Base-by-base conservation (phyloP, 2,888 invertebrate species). In the Drosophila meridiana region DNA sequence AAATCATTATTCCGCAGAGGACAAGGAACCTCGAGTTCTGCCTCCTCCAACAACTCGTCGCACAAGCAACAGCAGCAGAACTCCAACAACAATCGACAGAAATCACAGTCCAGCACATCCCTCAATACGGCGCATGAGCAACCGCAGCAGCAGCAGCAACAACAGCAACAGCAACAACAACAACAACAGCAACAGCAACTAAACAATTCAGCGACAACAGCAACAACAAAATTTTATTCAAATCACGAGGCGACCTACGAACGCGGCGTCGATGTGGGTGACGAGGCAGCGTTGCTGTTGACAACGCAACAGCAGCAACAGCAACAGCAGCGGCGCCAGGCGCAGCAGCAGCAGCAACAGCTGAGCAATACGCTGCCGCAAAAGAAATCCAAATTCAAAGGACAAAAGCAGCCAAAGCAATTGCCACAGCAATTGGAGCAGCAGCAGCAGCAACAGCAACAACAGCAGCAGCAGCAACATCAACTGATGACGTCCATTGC, bases 1-100 rank as follows among this genome's bases (percentile, higher is more conserved):
- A 97, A 97, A 95, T 97, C 97, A 92, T 95, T 97, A 93, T 97
- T 97, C 94, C 97, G 97, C 94, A 97, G 97, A 96, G 96, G 97
- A 92, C 96, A 96, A 93, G 95, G 94, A 91, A 94, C 92, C 77
- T 93, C 93, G 71, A 91, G 92, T 85, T 92, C 92, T 55, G 91
- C 91, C 43, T 91, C 90, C 78, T 90, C 87, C 60, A 87, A 88
- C 60, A 87, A 86, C 58, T 83, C 88, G 13, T 78, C 90, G 61
- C 83, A 87, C 63, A 89, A 81, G 48, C 80, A 81, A 43, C 82
- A 82, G 50, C 87, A 87, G 59, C 86, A 80, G 38, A 79, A 81
- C 45, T 89, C 89, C 50, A 90, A 86, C 76, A 90, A 86, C 66
- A 90, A 90, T 76, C 91, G 91, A 42, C 89, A 91, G 58, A 92